Evolutionary conservation across 2,113 vertebrate species (phyloP).

Genomic region (Ia io): DNA sequence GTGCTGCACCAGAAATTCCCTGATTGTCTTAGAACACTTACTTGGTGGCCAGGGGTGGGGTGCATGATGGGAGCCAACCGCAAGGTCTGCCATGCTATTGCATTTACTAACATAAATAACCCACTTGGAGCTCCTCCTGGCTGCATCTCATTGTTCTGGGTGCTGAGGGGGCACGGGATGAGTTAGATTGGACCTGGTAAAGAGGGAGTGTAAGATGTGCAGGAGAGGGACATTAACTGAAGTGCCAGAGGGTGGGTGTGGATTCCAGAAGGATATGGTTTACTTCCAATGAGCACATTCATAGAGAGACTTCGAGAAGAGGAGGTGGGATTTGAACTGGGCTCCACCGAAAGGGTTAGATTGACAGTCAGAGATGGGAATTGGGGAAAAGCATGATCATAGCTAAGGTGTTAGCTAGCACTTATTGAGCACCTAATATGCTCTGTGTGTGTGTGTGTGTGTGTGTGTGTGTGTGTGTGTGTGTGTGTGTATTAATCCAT

Average conservation of each 20-base stretch:
- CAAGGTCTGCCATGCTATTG: background rate
- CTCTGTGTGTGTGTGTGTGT: background rate
- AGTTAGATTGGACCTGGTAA: background rate
- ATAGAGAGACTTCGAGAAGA: background rate
- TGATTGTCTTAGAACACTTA: background rate
- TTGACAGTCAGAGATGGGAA: background rate
- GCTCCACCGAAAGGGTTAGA: background rate
- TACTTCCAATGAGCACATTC: background rate
- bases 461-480: background rate
- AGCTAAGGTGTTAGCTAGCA: background rate
- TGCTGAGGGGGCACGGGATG: background rate
- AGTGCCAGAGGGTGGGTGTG: background rate
- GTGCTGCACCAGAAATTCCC: background rate
- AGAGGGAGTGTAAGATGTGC: background rate
- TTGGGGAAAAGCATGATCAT: background rate
- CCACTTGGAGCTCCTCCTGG: too few relatives aligned
- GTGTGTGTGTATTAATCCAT: background rate
- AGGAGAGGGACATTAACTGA: background rate
- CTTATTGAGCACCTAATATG: background rate
- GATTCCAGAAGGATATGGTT: background rate
- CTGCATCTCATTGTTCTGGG: background rate
- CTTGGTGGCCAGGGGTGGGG: background rate
- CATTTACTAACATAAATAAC: background rate
- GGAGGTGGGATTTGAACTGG: background rate
- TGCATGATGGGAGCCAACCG: background rate